Base-by-base conservation (phyloP, 2,113 vertebrate genomes). In the Proteles cristata region DNA sequence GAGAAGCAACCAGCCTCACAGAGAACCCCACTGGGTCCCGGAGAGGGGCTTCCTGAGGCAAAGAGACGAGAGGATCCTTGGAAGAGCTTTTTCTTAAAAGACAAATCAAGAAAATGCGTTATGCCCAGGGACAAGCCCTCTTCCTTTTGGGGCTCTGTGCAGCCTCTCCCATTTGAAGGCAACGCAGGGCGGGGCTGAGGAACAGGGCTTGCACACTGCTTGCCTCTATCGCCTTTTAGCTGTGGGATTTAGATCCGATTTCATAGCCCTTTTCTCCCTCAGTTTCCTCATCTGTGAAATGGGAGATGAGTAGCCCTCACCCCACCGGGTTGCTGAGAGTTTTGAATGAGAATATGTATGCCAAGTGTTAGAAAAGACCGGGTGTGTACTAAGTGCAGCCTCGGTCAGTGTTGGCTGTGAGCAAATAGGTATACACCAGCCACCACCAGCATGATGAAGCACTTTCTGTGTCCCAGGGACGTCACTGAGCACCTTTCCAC, bases 391-490 rank as follows among this genome's bases (percentile, higher is more conserved):
- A 69, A 23, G 61, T 4, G 10, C 3, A 0, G 2, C 2, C 19
- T 43, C 0, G 14, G 8, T 35, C 55, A 19, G n/a, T 1, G 14
- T 43, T 2, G 35, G 35, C 63, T 28, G 33, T 11, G 7, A 11
- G 28, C 31, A 8, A 5, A 9, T 11, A 2, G 66, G 4, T 8
- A 6, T 11, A 8, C 1, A 23, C 61, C 4, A 5, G 65, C 71
- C 25, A 12, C 31, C 1, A 0, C 21, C 4, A 14, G 55, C 28
- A 35, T 0, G 10, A 45, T 0, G 16, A 48, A 39, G 26, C 21
- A 1, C 76, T 33, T 5, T 28, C 65, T 16, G 8, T 0, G 15
- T 45, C 31, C 58, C 14, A 43, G 88, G 45, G 66, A 81, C 12
- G 1, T 3, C 4, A 3, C 43, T n/a, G 26, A 65, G 66, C 48